Evolutionary conservation across 2,888 invertebrate species (phyloP).

Genomic region (Drosophila kokeensis): DNA sequence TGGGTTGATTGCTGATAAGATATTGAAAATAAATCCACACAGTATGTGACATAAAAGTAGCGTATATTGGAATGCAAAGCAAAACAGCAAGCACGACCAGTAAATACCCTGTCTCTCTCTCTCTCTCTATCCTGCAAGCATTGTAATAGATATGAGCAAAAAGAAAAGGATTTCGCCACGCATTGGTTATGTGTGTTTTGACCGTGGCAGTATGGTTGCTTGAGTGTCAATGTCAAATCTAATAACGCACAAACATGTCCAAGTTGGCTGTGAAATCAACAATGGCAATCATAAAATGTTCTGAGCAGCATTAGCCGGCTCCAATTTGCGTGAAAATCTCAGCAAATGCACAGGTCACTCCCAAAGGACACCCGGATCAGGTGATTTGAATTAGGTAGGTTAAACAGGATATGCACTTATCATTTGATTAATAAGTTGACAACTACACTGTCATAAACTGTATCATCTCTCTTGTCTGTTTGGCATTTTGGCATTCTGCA

Average conservation of each 20-base stretch:
- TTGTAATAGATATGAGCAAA: not conserved
- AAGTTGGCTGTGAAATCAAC: constrained; percentile 20
- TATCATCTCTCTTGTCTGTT: not conserved
- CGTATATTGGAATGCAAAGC: too few relatives aligned
- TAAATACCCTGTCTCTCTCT: not conserved
- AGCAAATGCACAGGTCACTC: constrained; percentile 17
- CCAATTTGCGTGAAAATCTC: constrained; percentile 16
- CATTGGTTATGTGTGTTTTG: constrained; percentile 66
- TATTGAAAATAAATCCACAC: constrained; percentile 68
- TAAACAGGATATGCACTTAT: not conserved
- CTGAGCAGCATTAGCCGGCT: constrained; percentile 54
- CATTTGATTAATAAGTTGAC: constrained; percentile 41
- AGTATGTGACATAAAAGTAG: constrained; percentile 59
- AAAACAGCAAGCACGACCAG: not conserved
- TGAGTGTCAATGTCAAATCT: constrained; percentile 9
- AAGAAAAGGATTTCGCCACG: constrained; percentile 60
- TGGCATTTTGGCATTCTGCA: too few relatives aligned
- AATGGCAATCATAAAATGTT: constrained; percentile 66
- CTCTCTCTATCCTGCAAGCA: not conserved
- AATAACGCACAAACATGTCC: not conserved
- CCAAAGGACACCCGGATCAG: constrained; percentile 42
- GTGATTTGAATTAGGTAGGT: constrained; percentile 1
- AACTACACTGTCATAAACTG: not conserved
- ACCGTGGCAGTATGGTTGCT: constrained; percentile 27
- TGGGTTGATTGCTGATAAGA: constrained; percentile 20